Conservation (phyloP, 1,140 invertebrate genomes). For the Macrotrachela quadricornifera region DNA sequence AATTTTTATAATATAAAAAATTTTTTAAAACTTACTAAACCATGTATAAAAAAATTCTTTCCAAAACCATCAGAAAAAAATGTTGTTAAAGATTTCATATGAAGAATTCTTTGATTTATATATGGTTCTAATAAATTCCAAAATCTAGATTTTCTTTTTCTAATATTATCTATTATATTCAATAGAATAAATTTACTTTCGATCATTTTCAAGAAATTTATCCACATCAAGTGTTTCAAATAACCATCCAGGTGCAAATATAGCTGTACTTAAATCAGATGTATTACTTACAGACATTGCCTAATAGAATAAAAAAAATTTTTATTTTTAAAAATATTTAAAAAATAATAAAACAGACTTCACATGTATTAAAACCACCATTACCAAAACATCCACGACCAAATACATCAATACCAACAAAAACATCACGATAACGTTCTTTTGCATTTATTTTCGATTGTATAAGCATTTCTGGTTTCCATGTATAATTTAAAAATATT, state of each 20-base stretch:
- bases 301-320: not conserved
- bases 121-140: too few species aligned
- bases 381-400: slow-evolving; percentile 64
- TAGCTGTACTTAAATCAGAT: slow-evolving; percentile 50
- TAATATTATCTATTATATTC: too few species aligned
- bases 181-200: slow-evolving; percentile 30
- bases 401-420: slow-evolving; percentile 81
- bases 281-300: too few species aligned
- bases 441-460: slow-evolving; percentile 21
- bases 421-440: slow-evolving; percentile 46
- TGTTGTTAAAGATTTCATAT: too few species aligned
- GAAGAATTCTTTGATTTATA: too few species aligned
- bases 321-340: too few species aligned
- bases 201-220: slow-evolving; percentile 45
- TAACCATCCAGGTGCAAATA: slow-evolving; percentile 82
- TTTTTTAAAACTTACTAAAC: too few species aligned
- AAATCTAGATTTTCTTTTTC: too few species aligned
- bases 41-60: too few species aligned
- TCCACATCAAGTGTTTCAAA: slow-evolving; percentile 41
- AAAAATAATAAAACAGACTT: slow-evolving; percentile 32
- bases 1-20: too few species aligned
- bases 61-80: too few species aligned
- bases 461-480: slow-evolving; percentile 46
- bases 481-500: slow-evolving; percentile 82
- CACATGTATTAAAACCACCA: slow-evolving; percentile 56